These are phyloP conservation scores for Chelonoidis abingdonii DNA, from an alignment of 2,113 vertebrate species.

Conservation along the genomic window DNA sequence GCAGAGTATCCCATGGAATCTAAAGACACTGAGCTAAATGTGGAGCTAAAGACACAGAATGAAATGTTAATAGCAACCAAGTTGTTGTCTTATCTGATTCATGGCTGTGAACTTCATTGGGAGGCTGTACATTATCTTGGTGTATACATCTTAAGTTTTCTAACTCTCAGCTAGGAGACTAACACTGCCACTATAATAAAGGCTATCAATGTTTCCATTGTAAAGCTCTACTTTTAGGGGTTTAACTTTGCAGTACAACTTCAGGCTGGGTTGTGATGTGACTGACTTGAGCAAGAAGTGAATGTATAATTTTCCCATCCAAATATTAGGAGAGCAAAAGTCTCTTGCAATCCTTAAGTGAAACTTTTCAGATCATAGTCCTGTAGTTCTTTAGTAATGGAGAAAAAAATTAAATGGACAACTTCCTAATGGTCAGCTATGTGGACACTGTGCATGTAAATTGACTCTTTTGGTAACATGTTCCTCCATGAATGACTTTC, in stretches of 20 bases:
- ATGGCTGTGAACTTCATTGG: constrained; percentile 36
- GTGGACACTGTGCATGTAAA: not conserved
- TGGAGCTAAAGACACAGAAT: constrained; percentile 49
- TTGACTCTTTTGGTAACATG: not conserved
- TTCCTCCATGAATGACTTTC: not conserved
- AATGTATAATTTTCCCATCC: not conserved
- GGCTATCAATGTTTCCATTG: constrained; percentile 69
- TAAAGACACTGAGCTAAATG: constrained; percentile 50
- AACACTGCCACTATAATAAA: constrained; percentile 64
- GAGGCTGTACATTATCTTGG: constrained; percentile 61
- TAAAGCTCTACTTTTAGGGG: constrained; percentile 57
- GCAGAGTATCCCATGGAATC: constrained; percentile 25
- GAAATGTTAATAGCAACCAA: constrained; percentile 34
- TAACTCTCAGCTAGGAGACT: constrained; percentile 63
- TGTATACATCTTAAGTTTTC: constrained; percentile 60
- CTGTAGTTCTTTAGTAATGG: constrained; percentile 31
- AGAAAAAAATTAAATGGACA: not conserved
- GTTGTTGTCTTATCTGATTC: constrained; percentile 38
- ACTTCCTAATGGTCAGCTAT: not conserved
- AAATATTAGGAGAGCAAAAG: constrained; percentile 5
- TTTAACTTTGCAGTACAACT: constrained; percentile 52
- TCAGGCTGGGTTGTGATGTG: constrained; percentile 31
- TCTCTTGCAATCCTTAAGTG: constrained; percentile 55
- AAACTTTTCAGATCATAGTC: not conserved
- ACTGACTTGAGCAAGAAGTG: not conserved